Evolutionary conservation across 2,888 invertebrate species (phyloP), one percentile per base, ranked within the genome.

Genomic region (Agonopterix subpropinquella): DNA sequence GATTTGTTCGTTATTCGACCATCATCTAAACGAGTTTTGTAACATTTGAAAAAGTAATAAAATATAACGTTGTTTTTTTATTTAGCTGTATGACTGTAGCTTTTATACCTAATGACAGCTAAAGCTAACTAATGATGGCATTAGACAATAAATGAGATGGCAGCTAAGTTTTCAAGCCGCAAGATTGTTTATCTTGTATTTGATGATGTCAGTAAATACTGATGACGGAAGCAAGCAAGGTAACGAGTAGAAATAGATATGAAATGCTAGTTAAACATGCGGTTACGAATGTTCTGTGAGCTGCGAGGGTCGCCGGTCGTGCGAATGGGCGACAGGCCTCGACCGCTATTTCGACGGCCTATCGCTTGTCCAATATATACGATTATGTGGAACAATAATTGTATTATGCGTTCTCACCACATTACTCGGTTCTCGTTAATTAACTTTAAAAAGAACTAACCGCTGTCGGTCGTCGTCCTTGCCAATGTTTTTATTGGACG

Each of bases 301-400:
- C 28, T 5, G 28, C 28, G 28, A 28, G 48, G 62, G 62, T 58
- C 56, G 59, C 60, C 58, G 59, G 52, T 52, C 56, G 54, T 58
- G 62, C 63, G 63, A 69, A 72, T 75, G 67, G 74, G 77, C 71
- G 71, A 72, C 73, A 67, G 77, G 73, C 81, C 80, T 81, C 81
- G 80, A 77, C 79, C 80, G 75, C 76, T 78, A 77, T 80, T 77
- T 70, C 64, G 62, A 61, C 57, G 56, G 69, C 67, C 70, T 67
- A 71, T 77, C 68, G 61, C 70, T 62, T 54, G 57, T 56, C 58
- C 67, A 65, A 66, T 64, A 65, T 64, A 65, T 50, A 11, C 46
- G 37, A 48, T 42, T 11, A 39, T 42, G 48, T 48, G 43, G 51
- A 48, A 51, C 48, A 48, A 43, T 48, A 47, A n/a, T n/a, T 44